These are phyloP conservation scores for Origma solitaria DNA, from an alignment of 2,113 vertebrate genomes.

Conservation along the genomic window DNA sequence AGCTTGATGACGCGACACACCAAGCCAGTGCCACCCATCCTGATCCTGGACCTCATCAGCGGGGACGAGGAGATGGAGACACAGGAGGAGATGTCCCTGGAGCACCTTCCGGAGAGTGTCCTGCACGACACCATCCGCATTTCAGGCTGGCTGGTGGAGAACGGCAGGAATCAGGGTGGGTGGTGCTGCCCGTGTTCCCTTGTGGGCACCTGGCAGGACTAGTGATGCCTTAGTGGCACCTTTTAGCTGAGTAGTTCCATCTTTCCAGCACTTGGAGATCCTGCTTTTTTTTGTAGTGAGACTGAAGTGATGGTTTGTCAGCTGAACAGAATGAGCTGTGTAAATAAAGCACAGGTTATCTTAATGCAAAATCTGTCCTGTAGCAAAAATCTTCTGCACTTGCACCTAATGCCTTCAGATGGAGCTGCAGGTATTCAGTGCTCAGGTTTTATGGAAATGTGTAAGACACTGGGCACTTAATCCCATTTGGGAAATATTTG, in stretches of 20 bases:
- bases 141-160: slow-evolving; percentile 93
- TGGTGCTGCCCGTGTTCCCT: neutral
- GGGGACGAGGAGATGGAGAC: slow-evolving; percentile 90
- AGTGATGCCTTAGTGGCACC: neutral
- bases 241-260: neutral
- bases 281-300: neutral
- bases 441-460: neutral
- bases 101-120: slow-evolving; percentile 88
- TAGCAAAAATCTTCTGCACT: neutral
- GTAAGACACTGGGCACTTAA: neutral
- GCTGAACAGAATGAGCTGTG: neutral
- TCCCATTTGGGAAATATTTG: neutral
- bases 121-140: slow-evolving; percentile 90
- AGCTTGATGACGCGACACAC: slow-evolving; percentile 90
- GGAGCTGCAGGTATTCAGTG: neutral
- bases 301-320: neutral
- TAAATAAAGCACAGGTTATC: neutral
- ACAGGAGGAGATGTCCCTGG: slow-evolving; percentile 85
- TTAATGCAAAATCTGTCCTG: neutral
- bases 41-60: slow-evolving; percentile 89
- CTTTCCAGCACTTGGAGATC: neutral
- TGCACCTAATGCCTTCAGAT: neutral
- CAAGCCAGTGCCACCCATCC: slow-evolving; percentile 89
- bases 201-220: neutral
- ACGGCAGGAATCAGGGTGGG: slow-evolving; percentile 91